A percentile compares a stretch with the other conserved stretches of the same genome.
These are phyloP conservation scores for Orthosia gracilis DNA, from an alignment of 2,888 invertebrate species.

Conservation along the genomic window DNA sequence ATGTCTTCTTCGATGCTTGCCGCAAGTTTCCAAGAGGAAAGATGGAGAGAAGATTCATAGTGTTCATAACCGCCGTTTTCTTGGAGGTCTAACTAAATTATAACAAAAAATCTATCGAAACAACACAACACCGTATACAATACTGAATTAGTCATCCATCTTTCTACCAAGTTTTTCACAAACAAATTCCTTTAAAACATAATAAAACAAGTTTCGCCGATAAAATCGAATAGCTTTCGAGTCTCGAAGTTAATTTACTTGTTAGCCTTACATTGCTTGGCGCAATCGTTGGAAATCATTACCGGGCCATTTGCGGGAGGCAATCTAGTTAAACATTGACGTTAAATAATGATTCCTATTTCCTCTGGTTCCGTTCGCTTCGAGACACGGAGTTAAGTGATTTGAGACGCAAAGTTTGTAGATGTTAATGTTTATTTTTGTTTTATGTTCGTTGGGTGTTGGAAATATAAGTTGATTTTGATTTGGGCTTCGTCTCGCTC, in stretches of 20 bases:
- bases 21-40: no score
- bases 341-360: slow-evolving; percentile 89
- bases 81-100: background rate
- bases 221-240: slow-evolving; percentile 64
- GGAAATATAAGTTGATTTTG: background rate
- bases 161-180: slow-evolving; percentile 11
- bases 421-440: slow-evolving; percentile 33
- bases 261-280: slow-evolving; percentile 67
- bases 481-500: background rate
- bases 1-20: background rate
- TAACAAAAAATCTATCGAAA: background rate
- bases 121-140: background rate
- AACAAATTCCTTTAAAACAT: slow-evolving; percentile 38
- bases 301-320: slow-evolving; percentile 86
- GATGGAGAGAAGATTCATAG: background rate
- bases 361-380: slow-evolving; percentile 75
- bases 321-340: slow-evolving; percentile 88
- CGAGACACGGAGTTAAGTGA: slow-evolving; percentile 64
- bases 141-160: slow-evolving; percentile 11
- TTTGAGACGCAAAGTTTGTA: slow-evolving; percentile 44
- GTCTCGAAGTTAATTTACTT: slow-evolving; percentile 72
- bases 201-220: slow-evolving; percentile 52
- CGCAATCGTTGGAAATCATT: slow-evolving; percentile 81
- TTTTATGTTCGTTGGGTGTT: slow-evolving; percentile 1
- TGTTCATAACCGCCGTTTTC: background rate